Base-by-base conservation (phyloP, 2,113 vertebrate species). In the Oreamnos americanus region DNA sequence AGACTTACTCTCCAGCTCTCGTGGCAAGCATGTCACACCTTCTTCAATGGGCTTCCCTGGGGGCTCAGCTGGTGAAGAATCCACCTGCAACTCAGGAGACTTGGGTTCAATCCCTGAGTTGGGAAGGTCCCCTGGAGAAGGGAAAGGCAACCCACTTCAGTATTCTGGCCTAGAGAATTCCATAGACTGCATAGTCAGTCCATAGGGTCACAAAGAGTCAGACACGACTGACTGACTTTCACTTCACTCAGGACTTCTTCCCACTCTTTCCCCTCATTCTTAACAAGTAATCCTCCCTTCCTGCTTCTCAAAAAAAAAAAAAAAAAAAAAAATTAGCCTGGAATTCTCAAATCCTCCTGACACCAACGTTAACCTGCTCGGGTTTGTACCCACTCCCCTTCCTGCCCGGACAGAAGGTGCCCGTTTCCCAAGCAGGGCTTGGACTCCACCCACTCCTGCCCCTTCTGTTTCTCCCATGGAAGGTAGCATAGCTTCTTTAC, bases 381-480 rank as follows among this genome's bases (percentile, higher is more conserved):
- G 0, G 19, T 19, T 51, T 28, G 19, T 16, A 3, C 33, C 28
- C 28, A 12, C 14, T 25, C 12, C 7, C 6, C 64, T 33, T 47
- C 13, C 43, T 11, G 6, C 43, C 51, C 2, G 0, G 12, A 1
- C 1, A 26, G 58, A 30, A 43, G 76, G 9, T 23, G 76, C 76
- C 28, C 4, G 1, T 6, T 2, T 1, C 33, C 58, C 19, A 51
- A 4, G n/a, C 0, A 4, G 1, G 0, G n/a, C 7, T 33, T 5
- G 79, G 47, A 1, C 0, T 11, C 26, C 15, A 3, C 5, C 23
- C 16, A 30, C 21, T 49, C 55, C 36, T 64, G 26, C 21, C 14
- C 13, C 6, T 85, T 5, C 1, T 28, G 15, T 13, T 87, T 82
- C 47, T 25, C 64, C 47, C 33, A 6, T 15, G 17, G 79, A 84